phyloP scores from a whole-genome alignment of 92 coral and sea anemone genomes.

The Desmophyllum pertusum region DNA sequence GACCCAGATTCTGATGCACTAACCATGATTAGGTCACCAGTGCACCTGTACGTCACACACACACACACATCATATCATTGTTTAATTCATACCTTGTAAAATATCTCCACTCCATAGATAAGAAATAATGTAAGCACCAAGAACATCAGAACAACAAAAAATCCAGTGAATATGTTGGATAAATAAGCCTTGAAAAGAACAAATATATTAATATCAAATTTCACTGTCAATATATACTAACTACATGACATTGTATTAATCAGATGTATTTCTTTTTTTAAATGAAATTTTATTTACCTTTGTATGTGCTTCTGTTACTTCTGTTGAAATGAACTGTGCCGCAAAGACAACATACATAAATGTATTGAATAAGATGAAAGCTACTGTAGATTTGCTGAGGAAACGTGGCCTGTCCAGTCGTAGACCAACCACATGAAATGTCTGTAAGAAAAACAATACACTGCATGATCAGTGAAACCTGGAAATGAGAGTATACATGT shows the following conservation, averaged over 20 bases:
- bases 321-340: slow-evolving; percentile 80
- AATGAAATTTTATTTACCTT: slow-evolving; percentile 56
- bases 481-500: no score
- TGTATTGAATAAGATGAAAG: slow-evolving; percentile 72
- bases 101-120: slow-evolving; percentile 95
- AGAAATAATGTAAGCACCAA: slow-evolving; percentile 84
- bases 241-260: background rate
- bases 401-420: slow-evolving; percentile 89
- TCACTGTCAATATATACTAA: background rate
- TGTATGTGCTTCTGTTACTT: slow-evolving; percentile 75
- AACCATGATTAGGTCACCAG: no score
- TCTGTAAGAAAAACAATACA: slow-evolving; percentile 40
- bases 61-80: no score
- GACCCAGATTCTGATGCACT: no score
- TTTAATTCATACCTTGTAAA: slow-evolving; percentile 75
- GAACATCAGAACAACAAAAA: slow-evolving; percentile 94
- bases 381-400: slow-evolving; percentile 86
- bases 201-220: background rate
- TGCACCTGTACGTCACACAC: no score
- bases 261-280: background rate
- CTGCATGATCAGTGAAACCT: background rate
- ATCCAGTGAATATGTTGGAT: slow-evolving; percentile 84
- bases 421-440: slow-evolving; percentile 92
- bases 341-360: slow-evolving; percentile 75
- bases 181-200: slow-evolving; percentile 59